These are phyloP conservation scores for Netelia virgata DNA, from an alignment of 2,888 invertebrate genomes.

Conservation along the genomic window DNA sequence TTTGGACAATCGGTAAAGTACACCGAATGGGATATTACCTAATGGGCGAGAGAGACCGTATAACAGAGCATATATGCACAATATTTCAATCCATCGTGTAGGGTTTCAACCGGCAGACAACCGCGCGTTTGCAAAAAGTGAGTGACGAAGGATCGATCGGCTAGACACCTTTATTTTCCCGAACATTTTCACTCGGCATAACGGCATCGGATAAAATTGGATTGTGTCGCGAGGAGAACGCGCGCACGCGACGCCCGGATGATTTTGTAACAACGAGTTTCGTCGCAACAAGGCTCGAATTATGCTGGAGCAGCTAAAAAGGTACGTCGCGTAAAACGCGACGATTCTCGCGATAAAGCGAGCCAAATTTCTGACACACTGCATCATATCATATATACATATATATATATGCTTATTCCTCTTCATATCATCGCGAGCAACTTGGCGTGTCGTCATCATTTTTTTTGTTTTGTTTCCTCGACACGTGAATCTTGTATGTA, in stretches of 20 bases:
- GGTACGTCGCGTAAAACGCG: conserved; percentile 1
- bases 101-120: conserved; percentile 3
- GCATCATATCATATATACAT: conserved; percentile 32
- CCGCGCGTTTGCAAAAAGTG: not conserved
- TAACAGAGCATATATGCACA: conserved; percentile 68
- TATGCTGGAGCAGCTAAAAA: not conserved
- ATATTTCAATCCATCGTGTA: conserved; percentile 67
- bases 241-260: conserved; percentile 49
- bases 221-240: conserved; percentile 36
- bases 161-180: not conserved
- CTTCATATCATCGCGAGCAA: conserved; percentile 54
- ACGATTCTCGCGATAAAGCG: conserved; percentile 41
- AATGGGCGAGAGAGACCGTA: conserved; percentile 6
- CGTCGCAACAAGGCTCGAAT: not conserved
- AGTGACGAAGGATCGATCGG: conserved; percentile 42
- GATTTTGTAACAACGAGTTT: conserved; percentile 18
- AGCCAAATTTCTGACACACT: conserved; percentile 19
- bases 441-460: conserved; percentile 16
- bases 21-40: conserved; percentile 1
- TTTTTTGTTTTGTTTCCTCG: not conserved
- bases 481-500: conserved; percentile 5
- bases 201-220: conserved; percentile 14
- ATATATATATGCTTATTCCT: conserved; percentile 33
- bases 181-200: not conserved
- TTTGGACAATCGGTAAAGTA: not conserved